Base-by-base conservation (phyloP, 2,797 vertebrate species). In the Numenius phaeopus region DNA sequence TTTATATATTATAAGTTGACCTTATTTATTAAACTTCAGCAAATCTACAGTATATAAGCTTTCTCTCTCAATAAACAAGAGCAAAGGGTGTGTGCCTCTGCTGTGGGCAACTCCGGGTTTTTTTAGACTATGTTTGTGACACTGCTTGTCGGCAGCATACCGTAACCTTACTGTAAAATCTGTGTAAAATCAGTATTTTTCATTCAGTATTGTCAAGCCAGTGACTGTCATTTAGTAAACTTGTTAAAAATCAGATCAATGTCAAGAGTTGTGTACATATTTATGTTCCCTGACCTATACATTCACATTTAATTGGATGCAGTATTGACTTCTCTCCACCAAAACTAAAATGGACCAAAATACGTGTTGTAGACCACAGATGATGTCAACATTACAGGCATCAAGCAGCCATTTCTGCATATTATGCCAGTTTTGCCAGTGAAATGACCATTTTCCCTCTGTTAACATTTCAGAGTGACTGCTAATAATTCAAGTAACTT, bases 1-100 rank as follows among this genome's bases (percentile, higher is more conserved):
- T 98, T 99, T 99, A 99, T 99, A 99, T 99, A 99, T 99, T 98
- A 98, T 98, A 98, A 98, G 98, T 99, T 99, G 99, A 98, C 97
- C 97, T 99, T 99, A 99, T 99, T 99, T 99, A 99, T 99, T 99
- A 98, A 98, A 99, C 91, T 98, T 98, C 98, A 97, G 98, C 98
- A 95, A 98, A 98, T 97, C 93, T 97, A 98, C 97, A 97, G 97
- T 98, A 98, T 98, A 98, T 98, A 99, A 98, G 97, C 99, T 98
- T 98, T 99, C 98, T 97, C 96, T 97, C 87, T 98, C 98, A 97
- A 97, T 98, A 98, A 99, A 99, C 98, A 98, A 98, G 97, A 98
- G 98, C 98, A 98, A 91, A 98, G 88, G 96, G 96, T 98, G 98
- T 97, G 99, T 99, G 99, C 99, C 99, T 99, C 98, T 82, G 98